Evolutionary conservation across 2,888 invertebrate genomes (phyloP), one percentile per base, ranked within the genome.

Genomic region (Drosophila setosimentum): DNA sequence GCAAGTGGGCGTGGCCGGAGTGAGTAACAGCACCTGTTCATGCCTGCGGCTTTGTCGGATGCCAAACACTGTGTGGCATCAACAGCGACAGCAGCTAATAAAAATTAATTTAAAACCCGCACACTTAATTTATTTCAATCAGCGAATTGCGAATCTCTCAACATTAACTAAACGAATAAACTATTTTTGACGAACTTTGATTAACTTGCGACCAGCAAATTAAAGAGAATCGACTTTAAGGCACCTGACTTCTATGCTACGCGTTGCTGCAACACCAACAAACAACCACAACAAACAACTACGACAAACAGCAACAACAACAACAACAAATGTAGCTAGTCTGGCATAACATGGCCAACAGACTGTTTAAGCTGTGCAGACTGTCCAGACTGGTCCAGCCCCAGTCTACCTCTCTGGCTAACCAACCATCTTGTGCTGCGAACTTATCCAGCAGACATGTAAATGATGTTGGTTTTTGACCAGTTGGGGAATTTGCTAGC

Each of bases 391-490:
- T 60, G 61, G 62, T 45, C 61, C 64, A 73, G 80, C 60, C 74
- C 33, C 60, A 21, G 27, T 30, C 29, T 13, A n/a, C 30, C n/a
- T 62, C 30, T 6, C 27, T 13, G 24, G 24, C 18, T 24, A 6
- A 7, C 21, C 13, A 11, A 13, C 45, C 33, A 32, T 67, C 45
- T 49, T 57, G 65, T 40, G 48, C 73, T 69, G 65, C 81, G 86
- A 86, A 83, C 78, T 72, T 89, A 87, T 85, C 81, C 89, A 89
- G 83, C 91, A 90, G 91, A 91, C 90, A 90, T 90, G 90, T 90
- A 91, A 90, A 91, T 91, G 89, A 81, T 83, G 82, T 83, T 78
- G 80, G 83, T 82, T 85, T 87, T 82, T 79, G 85, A 73, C 75
- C 74, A 76, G 82, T 83, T 78, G 71, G 73, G 68, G 71, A 79